A percentile compares a stretch with the other conserved stretches of the same genome.
Conservation (phyloP, 1,140 invertebrate species). For the Hylaeus anthracinus region DNA sequence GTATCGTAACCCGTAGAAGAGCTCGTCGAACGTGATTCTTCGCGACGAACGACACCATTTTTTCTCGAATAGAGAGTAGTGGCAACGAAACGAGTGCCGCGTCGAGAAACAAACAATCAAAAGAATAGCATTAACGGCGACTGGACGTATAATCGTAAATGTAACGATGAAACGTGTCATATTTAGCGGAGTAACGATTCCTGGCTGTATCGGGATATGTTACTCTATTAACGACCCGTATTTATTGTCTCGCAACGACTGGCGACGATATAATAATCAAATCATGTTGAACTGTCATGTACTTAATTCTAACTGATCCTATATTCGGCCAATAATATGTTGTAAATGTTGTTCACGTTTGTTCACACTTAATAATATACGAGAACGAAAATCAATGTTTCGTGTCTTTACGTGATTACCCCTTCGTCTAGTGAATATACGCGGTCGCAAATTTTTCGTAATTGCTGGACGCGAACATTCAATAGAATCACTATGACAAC, state of each 20-base stretch:
- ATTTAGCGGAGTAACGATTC: conserved; percentile 26
- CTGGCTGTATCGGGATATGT: conserved; percentile 9
- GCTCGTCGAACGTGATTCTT: background rate
- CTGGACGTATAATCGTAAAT: conserved; percentile 20
- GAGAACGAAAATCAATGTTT: conserved; percentile 40
- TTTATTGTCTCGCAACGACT: conserved; percentile 16
- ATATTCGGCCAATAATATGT: conserved; percentile 70
- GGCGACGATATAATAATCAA: conserved; percentile 49
- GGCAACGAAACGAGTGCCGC: background rate
- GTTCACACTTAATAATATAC: conserved; percentile 68
- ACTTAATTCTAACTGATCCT: conserved; percentile 67
- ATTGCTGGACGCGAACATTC: no score
- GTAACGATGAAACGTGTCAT: conserved; percentile 42
- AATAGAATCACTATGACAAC: no score
- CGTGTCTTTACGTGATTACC: background rate
- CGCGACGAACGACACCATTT: background rate
- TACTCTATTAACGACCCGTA: background rate
- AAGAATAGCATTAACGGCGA: conserved; percentile 27
- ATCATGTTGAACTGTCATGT: conserved; percentile 51
- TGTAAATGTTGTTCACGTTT: conserved; percentile 76
- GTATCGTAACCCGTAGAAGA: background rate
- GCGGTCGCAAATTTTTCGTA: no score
- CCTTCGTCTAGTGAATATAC: no score
- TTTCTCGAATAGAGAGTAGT: no score
- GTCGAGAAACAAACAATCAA: conserved; percentile 32